Conservation (phyloP, 2,888 invertebrate genomes). For the Laothoe populi region DNA sequence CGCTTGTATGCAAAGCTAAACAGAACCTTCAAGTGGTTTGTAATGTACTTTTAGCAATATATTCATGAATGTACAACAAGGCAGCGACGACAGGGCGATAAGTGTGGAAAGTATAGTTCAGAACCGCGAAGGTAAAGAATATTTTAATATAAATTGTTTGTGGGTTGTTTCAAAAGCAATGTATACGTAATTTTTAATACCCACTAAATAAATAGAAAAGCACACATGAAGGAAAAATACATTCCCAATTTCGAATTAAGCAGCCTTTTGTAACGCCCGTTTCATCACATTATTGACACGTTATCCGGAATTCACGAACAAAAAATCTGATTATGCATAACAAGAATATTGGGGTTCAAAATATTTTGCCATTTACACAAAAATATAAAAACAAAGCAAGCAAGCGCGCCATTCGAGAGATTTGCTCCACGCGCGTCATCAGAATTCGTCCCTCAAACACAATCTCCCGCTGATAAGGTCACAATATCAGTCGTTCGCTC, state of each 20-base stretch:
- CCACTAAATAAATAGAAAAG: too few relatives aligned
- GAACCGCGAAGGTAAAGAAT: not conserved
- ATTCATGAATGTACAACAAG: slow-evolving; percentile 23
- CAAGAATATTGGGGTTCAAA: not conserved
- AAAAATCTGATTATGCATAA: not conserved
- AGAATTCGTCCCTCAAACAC: slow-evolving; percentile 74
- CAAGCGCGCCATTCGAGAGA: slow-evolving; percentile 51
- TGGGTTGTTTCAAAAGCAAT: not conserved
- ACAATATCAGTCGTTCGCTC: slow-evolving; percentile 81
- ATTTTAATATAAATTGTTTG: not conserved
- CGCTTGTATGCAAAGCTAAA: slow-evolving; percentile 28
- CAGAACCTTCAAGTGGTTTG: slow-evolving; percentile 19
- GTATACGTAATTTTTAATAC: not conserved
- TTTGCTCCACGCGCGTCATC: slow-evolving; percentile 66
- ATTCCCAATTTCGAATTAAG: not conserved
- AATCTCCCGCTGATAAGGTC: slow-evolving; percentile 81
- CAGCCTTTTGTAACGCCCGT: not conserved
- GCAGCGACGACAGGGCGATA: slow-evolving; percentile 19
- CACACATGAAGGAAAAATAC: not conserved
- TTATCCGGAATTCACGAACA: not conserved
- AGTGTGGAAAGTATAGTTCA: slow-evolving; percentile 4
- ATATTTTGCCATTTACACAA: not conserved
- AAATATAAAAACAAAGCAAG: slow-evolving; percentile 16
- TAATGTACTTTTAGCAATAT: slow-evolving; percentile 24
- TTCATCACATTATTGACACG: not conserved